Evolutionary conservation across 2,797 vertebrate species (phyloP), one percentile per base, ranked within the genome.

Genomic region (Tadarida brasiliensis): DNA sequence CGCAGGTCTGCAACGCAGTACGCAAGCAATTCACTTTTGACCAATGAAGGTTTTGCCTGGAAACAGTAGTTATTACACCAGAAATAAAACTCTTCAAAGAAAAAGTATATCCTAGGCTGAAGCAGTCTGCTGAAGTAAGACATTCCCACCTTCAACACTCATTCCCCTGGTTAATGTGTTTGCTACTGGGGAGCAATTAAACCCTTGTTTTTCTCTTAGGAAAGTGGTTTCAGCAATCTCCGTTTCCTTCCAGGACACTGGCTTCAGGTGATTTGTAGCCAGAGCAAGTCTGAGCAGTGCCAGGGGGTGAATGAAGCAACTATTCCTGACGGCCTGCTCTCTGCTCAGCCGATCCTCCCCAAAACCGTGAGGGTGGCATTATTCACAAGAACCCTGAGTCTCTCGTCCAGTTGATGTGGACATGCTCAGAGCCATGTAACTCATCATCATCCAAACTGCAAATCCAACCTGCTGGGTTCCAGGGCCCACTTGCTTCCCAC

Each of bases 301-400:
- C 1, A 5, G 49, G 12, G 12, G 22, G 10, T 0, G 10, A n/a
- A 26, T 57, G 82, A 24, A 61, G 15, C 19, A 3, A 61, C 4
- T 17, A 2, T 0, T 0, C 8, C 78, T 9, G 5, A 77, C 26
- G 54, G 9, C 7, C 44, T 30, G 2, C 73, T 15, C 3, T 54
- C 47, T 3, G 3, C 59, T 12, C 2, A 1, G 10, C 5, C 5
- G 0, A 2, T 47, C 28, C 28, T 47, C 28, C 73, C 30, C 7
- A 9, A 16, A n/a, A 26, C 80, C 5, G 0, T 0, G 30, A 15
- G 35, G 30, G 0, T 19, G 20, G 26, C 1, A 0, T 83, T 12
- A 39, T 7, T 22, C 1, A 0, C 20, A 11, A 61, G 68, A 39
- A 87, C 4, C 1, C 8, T 3, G 49, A 22, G 47, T 35, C 16